phyloP scores from a whole-genome alignment of 2,888 invertebrate genomes.

The Andrena bicolor region DNA sequence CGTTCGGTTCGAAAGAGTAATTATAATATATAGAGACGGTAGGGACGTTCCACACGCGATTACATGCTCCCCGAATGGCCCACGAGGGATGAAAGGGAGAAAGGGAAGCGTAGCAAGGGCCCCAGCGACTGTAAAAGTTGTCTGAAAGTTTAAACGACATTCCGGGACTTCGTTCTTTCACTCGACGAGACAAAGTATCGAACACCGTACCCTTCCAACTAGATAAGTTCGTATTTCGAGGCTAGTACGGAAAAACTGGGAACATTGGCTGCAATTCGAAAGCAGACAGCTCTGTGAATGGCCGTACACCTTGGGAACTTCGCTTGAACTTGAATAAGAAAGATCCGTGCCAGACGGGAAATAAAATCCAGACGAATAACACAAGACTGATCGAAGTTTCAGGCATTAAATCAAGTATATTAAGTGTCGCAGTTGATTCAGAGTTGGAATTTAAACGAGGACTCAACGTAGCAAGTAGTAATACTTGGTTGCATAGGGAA shows the following conservation, averaged over 20 bases:
- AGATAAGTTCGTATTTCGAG: slow-evolving; percentile 14
- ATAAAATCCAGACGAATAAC: background rate
- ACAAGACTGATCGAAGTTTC: background rate
- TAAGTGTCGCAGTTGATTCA: too few relatives aligned
- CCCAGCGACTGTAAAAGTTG: slow-evolving; percentile 47
- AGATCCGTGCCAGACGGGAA: background rate
- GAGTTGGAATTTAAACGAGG: too few relatives aligned
- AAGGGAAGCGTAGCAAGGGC: slow-evolving; percentile 12
- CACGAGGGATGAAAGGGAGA: slow-evolving; percentile 11
- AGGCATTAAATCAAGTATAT: background rate
- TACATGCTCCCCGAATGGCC: slow-evolving; percentile 35
- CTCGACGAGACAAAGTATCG: slow-evolving; percentile 44
- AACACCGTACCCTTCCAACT: slow-evolving; percentile 15
- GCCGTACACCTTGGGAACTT: background rate
- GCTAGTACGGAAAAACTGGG: background rate
- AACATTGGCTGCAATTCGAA: slow-evolving; percentile 10
- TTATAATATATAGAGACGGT: slow-evolving; percentile 11
- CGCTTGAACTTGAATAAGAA: background rate
- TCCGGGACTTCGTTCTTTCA: slow-evolving; percentile 50
- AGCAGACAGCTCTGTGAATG: background rate
- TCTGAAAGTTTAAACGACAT: slow-evolving; percentile 66
- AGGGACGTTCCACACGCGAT: slow-evolving; percentile 36
- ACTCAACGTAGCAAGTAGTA: too few relatives aligned
- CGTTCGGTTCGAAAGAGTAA: background rate
- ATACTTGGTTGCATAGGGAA: background rate